Evolutionary conservation across 2,797 vertebrate genomes (phyloP).

Genomic region (Coluber constrictor): DNA sequence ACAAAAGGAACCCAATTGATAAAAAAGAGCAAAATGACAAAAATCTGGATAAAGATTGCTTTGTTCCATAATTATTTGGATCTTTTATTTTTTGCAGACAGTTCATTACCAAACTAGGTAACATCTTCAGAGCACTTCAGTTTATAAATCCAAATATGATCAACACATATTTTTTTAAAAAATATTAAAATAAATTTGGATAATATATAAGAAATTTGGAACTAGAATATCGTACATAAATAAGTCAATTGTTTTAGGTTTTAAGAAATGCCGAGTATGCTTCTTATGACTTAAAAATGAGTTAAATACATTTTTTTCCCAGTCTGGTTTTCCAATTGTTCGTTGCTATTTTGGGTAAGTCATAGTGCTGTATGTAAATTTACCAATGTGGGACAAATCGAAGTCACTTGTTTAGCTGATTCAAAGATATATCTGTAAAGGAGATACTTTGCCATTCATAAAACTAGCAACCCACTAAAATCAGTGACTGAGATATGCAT

Average conservation of each 20-base stretch:
- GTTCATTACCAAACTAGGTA: background rate
- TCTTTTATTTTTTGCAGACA: background rate
- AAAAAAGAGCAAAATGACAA: background rate
- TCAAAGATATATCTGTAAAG: background rate
- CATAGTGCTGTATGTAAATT: background rate
- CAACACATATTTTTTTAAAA: background rate
- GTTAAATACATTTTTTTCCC: background rate
- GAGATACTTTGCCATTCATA: background rate
- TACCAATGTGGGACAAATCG: background rate
- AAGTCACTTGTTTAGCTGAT: background rate
- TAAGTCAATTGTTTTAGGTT: background rate
- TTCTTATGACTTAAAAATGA: background rate
- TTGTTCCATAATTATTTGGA: background rate
- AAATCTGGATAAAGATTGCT: background rate
- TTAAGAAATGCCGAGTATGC: background rate
- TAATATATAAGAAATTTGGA: background rate
- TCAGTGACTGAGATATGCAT: background rate
- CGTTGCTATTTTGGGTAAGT: background rate
- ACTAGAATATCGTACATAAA: background rate
- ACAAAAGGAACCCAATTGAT: background rate
- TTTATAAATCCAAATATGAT: background rate
- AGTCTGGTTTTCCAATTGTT: background rate
- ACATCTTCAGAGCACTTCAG: background rate
- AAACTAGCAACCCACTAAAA: background rate
- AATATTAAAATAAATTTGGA: background rate